Evolutionary conservation across 2,797 vertebrate species (phyloP), one percentile per base, ranked within the genome.

Genomic region (Erethizon dorsatum): DNA sequence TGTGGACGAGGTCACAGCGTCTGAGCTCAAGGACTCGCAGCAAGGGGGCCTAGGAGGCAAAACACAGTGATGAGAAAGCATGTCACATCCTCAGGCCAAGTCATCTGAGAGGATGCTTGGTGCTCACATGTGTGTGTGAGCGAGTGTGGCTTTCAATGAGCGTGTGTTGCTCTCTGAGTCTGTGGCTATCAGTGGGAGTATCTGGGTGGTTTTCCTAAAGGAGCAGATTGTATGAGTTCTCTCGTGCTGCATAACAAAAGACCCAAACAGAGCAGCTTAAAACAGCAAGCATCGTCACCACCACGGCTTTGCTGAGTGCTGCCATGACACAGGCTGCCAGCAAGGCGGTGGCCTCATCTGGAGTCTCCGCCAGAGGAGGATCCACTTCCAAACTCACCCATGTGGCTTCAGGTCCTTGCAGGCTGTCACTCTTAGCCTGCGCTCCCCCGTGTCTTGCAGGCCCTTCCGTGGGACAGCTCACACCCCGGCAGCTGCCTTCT

Each of bases 61-160:
- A 67, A 31, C 5, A 20, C 41, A 50, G 57, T 14, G 56, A 83
- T 1, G 0, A 50, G 83, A 86, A 61, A 69, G 17, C 6, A 3
- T 24, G 80, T 54, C 33, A 17, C 26, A 2, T 31, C 31, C 73
- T 65, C 45, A 83, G n/a, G 14, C n/a, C 10, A 61, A 22, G 56
- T 57, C 6, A 0, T 59, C 28, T 1, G 45, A 56, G 63, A 15
- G n/a, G n/a, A 26, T 0, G 57, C 5, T 37, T 4, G 13, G 2
- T 2, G 18, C 50, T 73, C 3, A 0, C 0, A 3, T 9, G 56
- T 41, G 17, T 41, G 45, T 59, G 78, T 1, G 28, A 10, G 45
- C 2, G 0, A 4, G 56, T 33, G n/a, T 31, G 80, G 92, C 45
- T 65, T 41, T 92, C 14, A 79, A 45, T 22, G 50, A 87, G 41